These are phyloP conservation scores for Tyrophagus putrescentiae DNA, from an alignment of 1,140 invertebrate species.

Conservation along the genomic window DNA sequence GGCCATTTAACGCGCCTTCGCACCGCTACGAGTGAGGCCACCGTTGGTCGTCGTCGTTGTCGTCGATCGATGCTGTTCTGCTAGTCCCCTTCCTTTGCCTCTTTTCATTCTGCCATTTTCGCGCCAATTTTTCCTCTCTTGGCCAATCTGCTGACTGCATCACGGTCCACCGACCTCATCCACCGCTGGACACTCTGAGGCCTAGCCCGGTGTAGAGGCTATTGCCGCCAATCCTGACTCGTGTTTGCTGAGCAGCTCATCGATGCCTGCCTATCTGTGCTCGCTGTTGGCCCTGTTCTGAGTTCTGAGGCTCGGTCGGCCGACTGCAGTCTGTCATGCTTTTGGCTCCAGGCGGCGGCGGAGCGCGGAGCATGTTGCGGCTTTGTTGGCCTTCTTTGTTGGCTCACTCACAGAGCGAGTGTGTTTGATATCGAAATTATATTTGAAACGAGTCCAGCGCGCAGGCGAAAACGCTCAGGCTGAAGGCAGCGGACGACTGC, in stretches of 20 bases:
- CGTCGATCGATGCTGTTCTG: too few species aligned
- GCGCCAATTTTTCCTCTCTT: background rate
- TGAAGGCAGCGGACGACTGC: background rate
- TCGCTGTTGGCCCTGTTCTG: too few species aligned
- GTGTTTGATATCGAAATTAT: slow-evolving; percentile 16
- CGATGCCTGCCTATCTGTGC: too few species aligned
- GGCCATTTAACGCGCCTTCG: slow-evolving; percentile 6
- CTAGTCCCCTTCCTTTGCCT: slow-evolving; percentile 1
- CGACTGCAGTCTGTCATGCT: too few species aligned
- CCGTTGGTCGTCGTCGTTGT: too few species aligned
- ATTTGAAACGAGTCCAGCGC: slow-evolving; percentile 7
- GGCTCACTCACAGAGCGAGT: too few species aligned
- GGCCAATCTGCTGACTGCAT: too few species aligned
- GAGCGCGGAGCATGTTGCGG: too few species aligned
- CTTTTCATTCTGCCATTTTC: background rate
- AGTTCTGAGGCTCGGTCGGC: too few species aligned
- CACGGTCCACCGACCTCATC: slow-evolving; percentile 5
- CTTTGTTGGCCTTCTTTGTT: background rate
- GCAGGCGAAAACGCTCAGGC: too few species aligned
- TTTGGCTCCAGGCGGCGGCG: too few species aligned
- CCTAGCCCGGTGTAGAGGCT: background rate
- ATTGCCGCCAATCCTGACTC: background rate
- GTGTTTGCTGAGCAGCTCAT: background rate
- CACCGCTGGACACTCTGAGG: background rate
- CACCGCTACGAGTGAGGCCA: too few species aligned